These are phyloP conservation scores for Dicaeum eximium DNA, from an alignment of 2,113 vertebrate species.

Conservation along the genomic window DNA sequence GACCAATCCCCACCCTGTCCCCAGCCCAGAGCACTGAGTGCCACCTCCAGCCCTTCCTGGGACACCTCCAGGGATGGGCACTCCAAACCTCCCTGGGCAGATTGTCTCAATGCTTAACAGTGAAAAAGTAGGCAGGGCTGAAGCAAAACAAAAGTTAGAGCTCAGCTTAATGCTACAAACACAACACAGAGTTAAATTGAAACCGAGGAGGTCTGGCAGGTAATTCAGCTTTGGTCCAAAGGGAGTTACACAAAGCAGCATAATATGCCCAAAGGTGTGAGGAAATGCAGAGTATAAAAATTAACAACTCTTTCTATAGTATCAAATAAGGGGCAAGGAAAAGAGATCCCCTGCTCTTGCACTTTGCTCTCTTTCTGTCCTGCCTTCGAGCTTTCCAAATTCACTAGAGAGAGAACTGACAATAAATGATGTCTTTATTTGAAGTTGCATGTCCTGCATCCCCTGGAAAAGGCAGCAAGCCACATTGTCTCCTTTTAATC, in stretches of 20 bases:
- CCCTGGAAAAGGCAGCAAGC: slow-evolving; percentile 56
- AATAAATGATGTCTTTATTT: slow-evolving; percentile 36
- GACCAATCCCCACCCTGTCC: accelerated
- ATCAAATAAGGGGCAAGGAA: slow-evolving; percentile 8
- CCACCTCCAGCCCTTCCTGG: neutral
- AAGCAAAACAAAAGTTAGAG: neutral
- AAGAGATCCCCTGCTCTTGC: neutral
- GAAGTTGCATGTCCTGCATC: slow-evolving; percentile 36
- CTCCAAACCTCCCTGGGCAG: neutral
- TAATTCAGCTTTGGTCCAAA: neutral
- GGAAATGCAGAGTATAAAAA: slow-evolving; percentile 27
- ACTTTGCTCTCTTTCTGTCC: slow-evolving; percentile 39
- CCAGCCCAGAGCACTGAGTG: neutral
- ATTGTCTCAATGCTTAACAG: neutral
- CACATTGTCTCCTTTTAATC: slow-evolving; percentile 49
- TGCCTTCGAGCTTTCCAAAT: slow-evolving; percentile 32
- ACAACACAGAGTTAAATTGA: neutral
- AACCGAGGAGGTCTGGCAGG: neutral
- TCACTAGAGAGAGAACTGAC: slow-evolving; percentile 42
- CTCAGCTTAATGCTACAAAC: neutral
- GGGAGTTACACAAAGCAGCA: neutral
- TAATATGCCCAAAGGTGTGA: slow-evolving; percentile 1
- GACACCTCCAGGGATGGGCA: neutral
- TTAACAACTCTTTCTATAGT: slow-evolving; percentile 51
- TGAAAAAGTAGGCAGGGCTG: neutral